Base-by-base conservation (phyloP, 2,888 invertebrate species). In the Diarsia rubi region DNA sequence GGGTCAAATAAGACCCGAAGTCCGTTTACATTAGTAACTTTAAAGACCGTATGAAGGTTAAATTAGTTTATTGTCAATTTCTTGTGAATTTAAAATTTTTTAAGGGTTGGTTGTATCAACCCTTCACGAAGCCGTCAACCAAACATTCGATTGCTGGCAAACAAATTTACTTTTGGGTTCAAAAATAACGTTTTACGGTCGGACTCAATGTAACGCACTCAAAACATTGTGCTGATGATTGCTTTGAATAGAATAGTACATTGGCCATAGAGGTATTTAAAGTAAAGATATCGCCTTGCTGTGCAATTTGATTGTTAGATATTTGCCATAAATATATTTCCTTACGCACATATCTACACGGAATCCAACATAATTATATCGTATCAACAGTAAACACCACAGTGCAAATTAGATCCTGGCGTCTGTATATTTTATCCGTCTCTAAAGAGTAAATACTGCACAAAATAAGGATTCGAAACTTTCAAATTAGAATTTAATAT, bases 401-500 rank as follows among this genome's bases (percentile, higher is more conserved):
- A 47, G 64, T 52, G 59, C 16, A 54, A 59, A 21, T 54, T 62
- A 72, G 19, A 77, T 65, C 75, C 69, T 76, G 71, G 65, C 68
- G 70, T 79, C 72, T 68, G 67, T 44, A 77, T 63, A 44, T 49
- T 67, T 21, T 47, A 63, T 60, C 54, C 49, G 37, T 42, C 45
- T 60, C 24, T 68, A 6, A 27, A 63, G 44, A 68, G 42, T 57
- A 59, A 44, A 71, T 73, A 44, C 27, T 54, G 78, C 83, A 78
- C 83, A 78, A 82, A 82, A 59, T 44, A 69, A 21, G 37, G 37
- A 59, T 37, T 24, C 8, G 2, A 69, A 65, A 62, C 60, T 73
- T 67, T 75, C 65, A 37, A 37, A 70, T 74, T 75, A 74, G 63
- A 66, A 68, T 69, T 70, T 52, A 77, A 65, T 73, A 79, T 73